These are phyloP conservation scores for Sebastes variabilis DNA, from an alignment of 2,797 vertebrate genomes.

Conservation along the genomic window DNA sequence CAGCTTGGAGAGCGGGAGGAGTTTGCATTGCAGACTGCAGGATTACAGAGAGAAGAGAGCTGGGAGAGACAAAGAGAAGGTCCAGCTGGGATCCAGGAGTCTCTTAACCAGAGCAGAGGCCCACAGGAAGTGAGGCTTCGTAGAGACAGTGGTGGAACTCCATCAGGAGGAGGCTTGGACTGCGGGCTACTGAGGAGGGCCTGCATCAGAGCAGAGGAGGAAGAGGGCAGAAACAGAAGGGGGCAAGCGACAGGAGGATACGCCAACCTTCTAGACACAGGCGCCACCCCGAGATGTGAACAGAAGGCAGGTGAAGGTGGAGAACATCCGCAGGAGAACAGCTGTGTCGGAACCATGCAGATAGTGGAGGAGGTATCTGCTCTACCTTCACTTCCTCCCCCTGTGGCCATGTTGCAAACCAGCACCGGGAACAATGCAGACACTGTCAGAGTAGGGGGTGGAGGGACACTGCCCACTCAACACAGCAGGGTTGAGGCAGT, in stretches of 20 bases:
- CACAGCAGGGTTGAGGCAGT: constrained; percentile 53
- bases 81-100: constrained; percentile 18
- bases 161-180: constrained; percentile 46
- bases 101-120: constrained; percentile 30
- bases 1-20: constrained; percentile 67
- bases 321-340: constrained; percentile 77
- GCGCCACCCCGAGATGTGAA: constrained; percentile 87
- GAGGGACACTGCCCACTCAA: constrained; percentile 79
- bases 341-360: constrained; percentile 88
- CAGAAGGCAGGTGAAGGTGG: constrained; percentile 90
- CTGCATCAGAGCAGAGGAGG: constrained; percentile 46
- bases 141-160: constrained; percentile 54
- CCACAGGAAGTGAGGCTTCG: constrained; percentile 47
- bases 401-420: constrained; percentile 93
- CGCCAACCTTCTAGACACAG: constrained; percentile 74
- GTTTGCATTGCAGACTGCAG: constrained; percentile 82
- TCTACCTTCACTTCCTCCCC: constrained; percentile 85
- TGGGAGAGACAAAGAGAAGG: constrained; percentile 34
- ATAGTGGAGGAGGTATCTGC: constrained; percentile 93
- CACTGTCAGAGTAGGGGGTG: constrained; percentile 59
- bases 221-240: constrained; percentile 23
- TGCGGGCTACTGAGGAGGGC: constrained; percentile 39
- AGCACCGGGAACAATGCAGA: constrained; percentile 85
- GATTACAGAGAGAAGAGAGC: constrained; percentile 81
- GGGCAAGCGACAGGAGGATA: constrained; percentile 62